These are phyloP conservation scores for Athene cunicularia DNA, from an alignment of 2,113 vertebrate species.

Conservation along the genomic window DNA sequence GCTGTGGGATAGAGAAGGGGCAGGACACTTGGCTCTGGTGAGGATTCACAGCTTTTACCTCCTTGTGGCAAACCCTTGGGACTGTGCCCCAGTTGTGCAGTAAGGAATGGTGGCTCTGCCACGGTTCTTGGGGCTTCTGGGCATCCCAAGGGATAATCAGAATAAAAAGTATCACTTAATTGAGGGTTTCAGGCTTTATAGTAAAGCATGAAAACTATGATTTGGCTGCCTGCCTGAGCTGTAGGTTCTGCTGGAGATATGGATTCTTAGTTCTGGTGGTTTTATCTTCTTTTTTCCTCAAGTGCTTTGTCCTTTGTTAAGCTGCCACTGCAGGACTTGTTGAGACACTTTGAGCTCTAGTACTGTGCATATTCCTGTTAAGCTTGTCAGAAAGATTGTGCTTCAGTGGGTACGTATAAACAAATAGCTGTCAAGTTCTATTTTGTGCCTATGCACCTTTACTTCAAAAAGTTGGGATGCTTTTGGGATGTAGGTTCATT, in stretches of 20 bases:
- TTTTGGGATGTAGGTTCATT: background rate
- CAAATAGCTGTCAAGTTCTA: background rate
- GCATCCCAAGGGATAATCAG: background rate
- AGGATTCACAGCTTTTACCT: background rate
- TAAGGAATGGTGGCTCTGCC: background rate
- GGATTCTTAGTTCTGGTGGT: background rate
- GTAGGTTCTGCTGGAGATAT: background rate
- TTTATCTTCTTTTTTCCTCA: background rate
- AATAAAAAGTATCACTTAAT: background rate
- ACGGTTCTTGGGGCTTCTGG: background rate
- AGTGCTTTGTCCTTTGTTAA: background rate
- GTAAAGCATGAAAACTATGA: background rate
- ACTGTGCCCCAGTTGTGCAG: accelerated
- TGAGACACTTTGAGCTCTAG: background rate
- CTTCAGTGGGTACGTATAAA: accelerated
- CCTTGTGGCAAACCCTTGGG: background rate
- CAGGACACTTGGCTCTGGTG: background rate
- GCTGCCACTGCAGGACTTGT: background rate
- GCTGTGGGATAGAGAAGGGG: background rate
- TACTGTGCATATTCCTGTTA: background rate
- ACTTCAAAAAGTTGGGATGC: background rate
- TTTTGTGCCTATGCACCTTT: background rate
- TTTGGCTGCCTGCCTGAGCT: background rate
- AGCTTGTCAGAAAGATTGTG: background rate
- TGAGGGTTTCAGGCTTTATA: background rate